These are phyloP conservation scores for Daktulosphaira vitifoliae DNA, from an alignment of 1,140 invertebrate species.

Conservation along the genomic window DNA sequence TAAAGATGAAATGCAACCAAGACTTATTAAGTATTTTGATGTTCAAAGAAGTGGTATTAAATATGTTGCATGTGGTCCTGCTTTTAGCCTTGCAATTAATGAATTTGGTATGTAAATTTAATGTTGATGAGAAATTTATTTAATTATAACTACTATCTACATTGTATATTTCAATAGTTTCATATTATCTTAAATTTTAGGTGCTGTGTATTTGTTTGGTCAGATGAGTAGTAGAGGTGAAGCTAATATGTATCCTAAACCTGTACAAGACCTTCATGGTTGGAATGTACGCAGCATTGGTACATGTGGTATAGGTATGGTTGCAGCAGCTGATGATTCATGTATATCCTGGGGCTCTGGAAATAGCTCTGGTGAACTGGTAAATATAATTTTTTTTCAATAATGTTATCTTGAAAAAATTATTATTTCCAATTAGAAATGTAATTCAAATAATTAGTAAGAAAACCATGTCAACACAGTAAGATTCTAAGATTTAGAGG, in stretches of 20 bases:
- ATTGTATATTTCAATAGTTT: no score
- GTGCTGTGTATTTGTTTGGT: constrained; percentile 72
- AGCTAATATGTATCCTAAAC: constrained; percentile 94
- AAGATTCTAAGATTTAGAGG: neutral
- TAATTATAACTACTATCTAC: no score
- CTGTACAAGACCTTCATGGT: constrained; percentile 80
- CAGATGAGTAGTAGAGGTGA: constrained; percentile 86
- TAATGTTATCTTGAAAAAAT: constrained; percentile 1
- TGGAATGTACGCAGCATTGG: constrained; percentile 81
- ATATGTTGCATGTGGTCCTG: constrained; percentile 71
- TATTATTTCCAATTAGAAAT: constrained; percentile 19
- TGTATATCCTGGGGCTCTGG: constrained; percentile 85
- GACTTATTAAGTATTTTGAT: constrained; percentile 82
- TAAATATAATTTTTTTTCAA: constrained; percentile 43
- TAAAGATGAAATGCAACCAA: constrained; percentile 80
- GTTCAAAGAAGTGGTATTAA: constrained; percentile 69
- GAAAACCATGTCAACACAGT: neutral
- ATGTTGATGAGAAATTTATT: no score
- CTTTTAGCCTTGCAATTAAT: constrained; percentile 74
- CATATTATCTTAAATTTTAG: no score
- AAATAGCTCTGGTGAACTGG: constrained; percentile 85
- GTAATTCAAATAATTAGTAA: neutral
- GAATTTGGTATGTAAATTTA: constrained; percentile 53
- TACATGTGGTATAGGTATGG: constrained; percentile 68
- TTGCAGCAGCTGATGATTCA: constrained; percentile 80